Evolutionary conservation across 2,113 vertebrate genomes (phyloP), one percentile per base, ranked within the genome.

Genomic region (Corynorhinus townsendii): DNA sequence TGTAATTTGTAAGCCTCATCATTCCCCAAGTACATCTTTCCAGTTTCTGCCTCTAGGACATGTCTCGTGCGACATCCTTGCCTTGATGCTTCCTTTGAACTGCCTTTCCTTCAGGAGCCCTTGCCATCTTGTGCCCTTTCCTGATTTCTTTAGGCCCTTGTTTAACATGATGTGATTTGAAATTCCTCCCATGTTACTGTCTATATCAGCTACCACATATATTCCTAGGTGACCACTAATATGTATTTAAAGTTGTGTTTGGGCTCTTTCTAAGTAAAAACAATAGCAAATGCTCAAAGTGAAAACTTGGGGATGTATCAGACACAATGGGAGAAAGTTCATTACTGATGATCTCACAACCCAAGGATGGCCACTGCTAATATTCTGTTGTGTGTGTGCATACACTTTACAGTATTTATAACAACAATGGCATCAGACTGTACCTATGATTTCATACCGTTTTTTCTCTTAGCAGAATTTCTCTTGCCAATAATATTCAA

Each of bases 331-430:
- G 69, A 88, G 77, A 89, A 96, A 92, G 93, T 93, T 82, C 89
- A 93, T 96, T 95, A 90, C 85, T 33, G 75, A 93, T 92, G 92
- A 88, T 97, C 72, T 95, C 40, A 86, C 38, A 96, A 94, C 59
- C 86, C n/a, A 94, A 90, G 47, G 72, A 85, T 77, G 71, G 90
- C 62, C 71, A 87, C 16, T 75, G 35, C 35, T 97, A 69, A 85
- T 85, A 91, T 85, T 95, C 90, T 89, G 9, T 47, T 95, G 11
- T 92, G 43, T 62, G 11, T 92, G 15, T 85, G 43, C 17, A 81
- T 77, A 56, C 45, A 72, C 68, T 26, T n/a, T 85, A 52, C 3
- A 66, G 33, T 30, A 40, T 69, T 90, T 72, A 28, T 38, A 93
- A 88, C 86, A 94, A 71, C 8, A 84, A 62, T 38, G 43, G 15